Evolutionary conservation across 1,140 invertebrate species (phyloP), one percentile per base, ranked within the genome.

Genomic region (Hypothenemus hampei): DNA sequence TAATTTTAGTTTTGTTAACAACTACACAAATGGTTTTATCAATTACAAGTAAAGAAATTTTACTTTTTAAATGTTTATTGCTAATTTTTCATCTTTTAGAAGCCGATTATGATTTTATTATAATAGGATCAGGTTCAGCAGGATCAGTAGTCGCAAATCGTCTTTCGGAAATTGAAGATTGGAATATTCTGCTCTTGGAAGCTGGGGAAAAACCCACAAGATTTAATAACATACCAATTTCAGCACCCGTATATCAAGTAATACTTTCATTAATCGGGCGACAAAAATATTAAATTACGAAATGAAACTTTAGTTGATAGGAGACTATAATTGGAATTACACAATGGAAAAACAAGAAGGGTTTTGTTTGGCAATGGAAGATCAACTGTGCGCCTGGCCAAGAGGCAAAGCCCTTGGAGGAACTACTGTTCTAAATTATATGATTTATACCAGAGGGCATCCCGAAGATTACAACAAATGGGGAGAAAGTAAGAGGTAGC

Each of bases 101-200:
- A 31, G 75, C 77, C 49, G 80, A 82, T 63, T 89, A 89, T 73
- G 86, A 89, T 67, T 89, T 89, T 61, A 81, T 89, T 61, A 80
- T 89, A 64, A 80, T 95, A 23, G 93, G 93, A n/a, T 90, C 86
- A 4, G 89, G 88, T 1, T 89, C 89, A 2, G 89, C 91, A 0
- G 93, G 92, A 18, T 87, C 88, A 6, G 91, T 94, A n/a, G 72
- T 96, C 35, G 91, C 92, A 4, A 91, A 85, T 53, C 79, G 92
- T 26, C 75, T 95, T 33, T 89, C 89, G 0, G 87, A 89, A 67
- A 71, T 85, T 11, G 69, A 75, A 40, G 82, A 87, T 63, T 87
- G 85, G 83, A 85, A 80, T 2, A 82, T 92, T 1, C 69, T 92
- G 44, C 75, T 92, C 1, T 57, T 93, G 35, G 89, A 93, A 71